phyloP scores from a whole-genome alignment of 2,888 invertebrate genomes.

The Dasypolia templi region DNA sequence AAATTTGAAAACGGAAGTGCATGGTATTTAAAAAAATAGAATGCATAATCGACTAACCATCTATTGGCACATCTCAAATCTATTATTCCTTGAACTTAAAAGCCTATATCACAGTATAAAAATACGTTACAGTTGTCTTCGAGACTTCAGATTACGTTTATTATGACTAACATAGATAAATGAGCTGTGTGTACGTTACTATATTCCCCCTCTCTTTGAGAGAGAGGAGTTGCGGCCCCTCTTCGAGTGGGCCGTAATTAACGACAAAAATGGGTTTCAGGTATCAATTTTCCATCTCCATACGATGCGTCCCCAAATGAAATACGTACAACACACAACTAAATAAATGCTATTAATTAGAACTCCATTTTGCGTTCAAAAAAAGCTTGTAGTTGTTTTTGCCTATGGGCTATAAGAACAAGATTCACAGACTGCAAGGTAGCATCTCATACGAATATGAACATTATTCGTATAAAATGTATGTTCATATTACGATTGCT shows the following conservation, averaged over 20 bases:
- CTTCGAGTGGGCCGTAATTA: neutral
- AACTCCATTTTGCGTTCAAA: constrained; percentile 20
- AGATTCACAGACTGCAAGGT: no score
- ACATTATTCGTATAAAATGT: no score
- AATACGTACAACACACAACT: constrained; percentile 36
- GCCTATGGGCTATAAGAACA: no score
- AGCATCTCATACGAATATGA: no score
- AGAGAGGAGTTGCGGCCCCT: neutral
- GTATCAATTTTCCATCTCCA: neutral
- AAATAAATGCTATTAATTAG: constrained; percentile 40
- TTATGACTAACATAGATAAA: constrained; percentile 65
- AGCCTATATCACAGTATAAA: constrained; percentile 89
- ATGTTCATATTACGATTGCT: no score
- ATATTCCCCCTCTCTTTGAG: constrained; percentile 5
- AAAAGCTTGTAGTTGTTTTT: neutral
- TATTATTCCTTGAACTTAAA: constrained; percentile 77
- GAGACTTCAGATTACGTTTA: constrained; percentile 72
- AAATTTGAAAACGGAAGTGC: neutral
- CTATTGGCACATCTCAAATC: constrained; percentile 62
- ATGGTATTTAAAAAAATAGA: neutral
- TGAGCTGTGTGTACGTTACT: constrained; percentile 26
- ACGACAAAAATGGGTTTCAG: neutral
- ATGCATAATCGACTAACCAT: constrained; percentile 13
- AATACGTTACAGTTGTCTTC: constrained; percentile 83
- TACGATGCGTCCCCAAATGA: constrained; percentile 6